A percentile compares a stretch with the other conserved stretches of the same genome.
Conservation (phyloP, 2,797 vertebrate species). For the Danio albolineatus region DNA sequence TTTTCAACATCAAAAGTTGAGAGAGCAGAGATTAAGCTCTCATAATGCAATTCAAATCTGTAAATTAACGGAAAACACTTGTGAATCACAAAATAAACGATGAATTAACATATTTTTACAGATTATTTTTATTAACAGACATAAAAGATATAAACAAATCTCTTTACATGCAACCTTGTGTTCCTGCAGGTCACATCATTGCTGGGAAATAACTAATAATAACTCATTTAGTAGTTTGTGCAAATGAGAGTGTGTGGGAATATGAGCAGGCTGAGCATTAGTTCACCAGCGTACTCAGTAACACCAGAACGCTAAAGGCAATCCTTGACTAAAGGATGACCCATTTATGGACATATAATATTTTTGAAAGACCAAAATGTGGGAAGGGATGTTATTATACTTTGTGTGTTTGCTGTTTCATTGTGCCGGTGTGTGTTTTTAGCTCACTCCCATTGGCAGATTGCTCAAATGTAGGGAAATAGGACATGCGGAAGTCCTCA, state of each 20-base stretch:
- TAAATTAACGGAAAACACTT: too few species aligned
- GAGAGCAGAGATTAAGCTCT: too few species aligned
- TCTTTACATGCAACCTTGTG: background rate
- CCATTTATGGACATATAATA: constrained; percentile 28
- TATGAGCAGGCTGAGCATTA: background rate
- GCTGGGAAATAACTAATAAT: background rate
- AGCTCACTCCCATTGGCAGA: constrained; percentile 31
- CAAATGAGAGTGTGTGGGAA: constrained; percentile 28
- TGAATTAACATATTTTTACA: too few species aligned
- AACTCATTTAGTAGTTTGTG: background rate
- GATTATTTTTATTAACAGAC: too few species aligned
- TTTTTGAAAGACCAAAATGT: constrained; percentile 21
- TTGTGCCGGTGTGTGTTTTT: constrained; percentile 34
- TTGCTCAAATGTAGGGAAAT: constrained; percentile 30
- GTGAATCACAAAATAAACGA: too few species aligned
- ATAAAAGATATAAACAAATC: too few species aligned
- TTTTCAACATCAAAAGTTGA: too few species aligned
- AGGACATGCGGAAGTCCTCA: background rate
- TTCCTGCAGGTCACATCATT: background rate
- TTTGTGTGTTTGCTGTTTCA: constrained; percentile 16
- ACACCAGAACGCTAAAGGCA: constrained; percentile 15
- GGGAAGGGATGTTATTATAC: background rate
- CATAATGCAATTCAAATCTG: too few species aligned
- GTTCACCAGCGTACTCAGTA: constrained; percentile 30
- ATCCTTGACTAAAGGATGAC: constrained; percentile 36